Percentiles rank a stretch among this genome's conserved stretches.
Evolutionary conservation across 1,140 invertebrate species (phyloP).

Genomic region (Drosophila sp.): DNA sequence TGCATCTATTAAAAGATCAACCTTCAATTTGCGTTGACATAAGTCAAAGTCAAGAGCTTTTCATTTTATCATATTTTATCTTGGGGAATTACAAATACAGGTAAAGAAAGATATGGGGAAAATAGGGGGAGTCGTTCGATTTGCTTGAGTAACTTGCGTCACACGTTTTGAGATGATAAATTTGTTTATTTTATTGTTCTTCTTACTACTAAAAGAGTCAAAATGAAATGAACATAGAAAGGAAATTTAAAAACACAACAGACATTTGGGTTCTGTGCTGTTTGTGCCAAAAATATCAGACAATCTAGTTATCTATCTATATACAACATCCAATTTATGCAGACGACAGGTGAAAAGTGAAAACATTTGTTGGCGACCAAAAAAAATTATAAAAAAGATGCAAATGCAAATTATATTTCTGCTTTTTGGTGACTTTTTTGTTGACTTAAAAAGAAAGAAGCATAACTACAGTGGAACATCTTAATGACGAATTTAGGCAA

Average conservation of each 20-base stretch:
- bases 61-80: constrained; percentile 4
- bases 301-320: constrained; percentile 7
- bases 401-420: constrained; percentile 6
- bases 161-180: constrained; percentile 72
- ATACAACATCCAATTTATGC: constrained; percentile 19
- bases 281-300: constrained; percentile 57
- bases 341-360: constrained; percentile 58
- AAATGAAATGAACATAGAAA: constrained; percentile 16
- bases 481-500: too few species aligned
- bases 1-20: constrained; percentile 55
- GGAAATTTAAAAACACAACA: constrained; percentile 25
- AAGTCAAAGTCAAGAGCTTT: constrained; percentile 77
- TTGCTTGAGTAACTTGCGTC: constrained; percentile 65
- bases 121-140: constrained; percentile 44
- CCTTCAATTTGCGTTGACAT: constrained; percentile 38
- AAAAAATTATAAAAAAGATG: neutral
- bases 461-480: neutral
- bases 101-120: constrained; percentile 1
- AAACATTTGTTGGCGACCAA: constrained; percentile 42
- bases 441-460: neutral
- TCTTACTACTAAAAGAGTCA: constrained; percentile 59
- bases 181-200: constrained; percentile 74
- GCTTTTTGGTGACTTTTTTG: neutral
- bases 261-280: constrained; percentile 37
- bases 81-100: neutral